phyloP scores from a whole-genome alignment of 2,113 vertebrate genomes.

The Ellobius talpinus region DNA sequence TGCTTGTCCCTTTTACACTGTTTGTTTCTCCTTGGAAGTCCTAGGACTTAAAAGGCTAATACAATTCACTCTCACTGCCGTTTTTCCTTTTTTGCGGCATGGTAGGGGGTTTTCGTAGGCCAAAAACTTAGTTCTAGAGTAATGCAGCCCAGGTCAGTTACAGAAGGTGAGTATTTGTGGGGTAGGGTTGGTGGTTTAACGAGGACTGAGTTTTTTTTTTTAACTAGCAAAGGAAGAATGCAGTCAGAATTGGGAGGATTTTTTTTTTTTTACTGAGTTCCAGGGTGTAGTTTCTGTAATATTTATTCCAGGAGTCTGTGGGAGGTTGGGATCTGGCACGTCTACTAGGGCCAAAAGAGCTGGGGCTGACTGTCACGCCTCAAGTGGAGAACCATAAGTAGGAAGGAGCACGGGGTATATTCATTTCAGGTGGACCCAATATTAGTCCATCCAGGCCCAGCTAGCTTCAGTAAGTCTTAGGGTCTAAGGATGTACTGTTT shows the following conservation, averaged over 20 bases:
- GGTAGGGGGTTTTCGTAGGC: not conserved
- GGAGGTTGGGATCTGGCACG: too few species aligned
- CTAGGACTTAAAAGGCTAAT: not conserved
- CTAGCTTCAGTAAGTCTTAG: not conserved
- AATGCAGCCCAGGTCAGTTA: not conserved
- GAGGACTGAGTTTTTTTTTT: not conserved
- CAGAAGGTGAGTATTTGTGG: not conserved
- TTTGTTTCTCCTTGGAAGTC: not conserved
- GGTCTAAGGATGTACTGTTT: not conserved
- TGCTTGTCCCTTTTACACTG: not conserved
- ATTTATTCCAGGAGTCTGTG: not conserved
- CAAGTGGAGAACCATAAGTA: not conserved
- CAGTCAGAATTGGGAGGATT: not conserved
- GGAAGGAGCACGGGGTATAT: accelerated
- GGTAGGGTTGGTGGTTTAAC: too few species aligned
- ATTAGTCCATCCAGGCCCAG: too few species aligned
- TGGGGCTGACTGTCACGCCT: not conserved
- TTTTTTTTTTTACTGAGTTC: too few species aligned
- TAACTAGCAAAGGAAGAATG: not conserved
- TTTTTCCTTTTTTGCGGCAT: not conserved
- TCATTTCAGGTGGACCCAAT: too few species aligned
- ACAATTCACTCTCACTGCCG: not conserved
- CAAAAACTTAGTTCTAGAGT: not conserved
- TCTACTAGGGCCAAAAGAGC: not conserved
- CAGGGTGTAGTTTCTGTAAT: not conserved